Conservation (phyloP, 2,888 invertebrate genomes). For the Epinotia demarniana region DNA sequence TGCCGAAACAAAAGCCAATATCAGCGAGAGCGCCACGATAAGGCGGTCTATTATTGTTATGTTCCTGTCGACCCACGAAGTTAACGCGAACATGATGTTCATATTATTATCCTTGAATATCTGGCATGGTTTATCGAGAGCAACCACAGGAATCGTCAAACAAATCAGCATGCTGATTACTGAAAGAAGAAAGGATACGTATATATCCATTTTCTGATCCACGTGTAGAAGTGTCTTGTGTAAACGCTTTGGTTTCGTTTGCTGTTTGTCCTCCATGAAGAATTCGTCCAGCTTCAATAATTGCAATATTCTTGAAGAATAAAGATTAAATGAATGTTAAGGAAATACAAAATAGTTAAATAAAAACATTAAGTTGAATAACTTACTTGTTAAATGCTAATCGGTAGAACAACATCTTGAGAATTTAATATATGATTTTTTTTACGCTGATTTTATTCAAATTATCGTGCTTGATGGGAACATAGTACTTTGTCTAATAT, state of each 20-base stretch:
- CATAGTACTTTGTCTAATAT: background rate
- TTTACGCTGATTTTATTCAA: background rate
- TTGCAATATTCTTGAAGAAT: constrained; percentile 20
- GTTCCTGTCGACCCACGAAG: constrained; percentile 10
- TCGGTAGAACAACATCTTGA: constrained; percentile 25
- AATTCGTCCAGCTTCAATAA: background rate
- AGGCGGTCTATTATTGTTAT: constrained; percentile 13
- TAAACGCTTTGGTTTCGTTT: background rate
- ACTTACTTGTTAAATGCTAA: constrained; percentile 26
- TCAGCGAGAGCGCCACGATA: background rate
- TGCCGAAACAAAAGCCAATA: background rate
- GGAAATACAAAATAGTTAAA: background rate
- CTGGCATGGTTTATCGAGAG: constrained; percentile 10
- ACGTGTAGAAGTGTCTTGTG: background rate
- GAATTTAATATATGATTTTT: background rate
- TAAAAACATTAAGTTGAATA: background rate
- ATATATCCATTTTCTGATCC: constrained; percentile 14
- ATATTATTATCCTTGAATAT: constrained; percentile 8
- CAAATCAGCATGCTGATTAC: constrained; percentile 4
- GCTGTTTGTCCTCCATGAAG: background rate
- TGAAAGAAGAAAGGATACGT: constrained; percentile 21
- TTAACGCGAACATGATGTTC: background rate
- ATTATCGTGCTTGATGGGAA: background rate
- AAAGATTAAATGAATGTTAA: background rate
- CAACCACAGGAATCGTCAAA: constrained; percentile 15